These are phyloP conservation scores for Syrista parreyssii DNA, from an alignment of 2,888 invertebrate genomes.

Conservation along the genomic window DNA sequence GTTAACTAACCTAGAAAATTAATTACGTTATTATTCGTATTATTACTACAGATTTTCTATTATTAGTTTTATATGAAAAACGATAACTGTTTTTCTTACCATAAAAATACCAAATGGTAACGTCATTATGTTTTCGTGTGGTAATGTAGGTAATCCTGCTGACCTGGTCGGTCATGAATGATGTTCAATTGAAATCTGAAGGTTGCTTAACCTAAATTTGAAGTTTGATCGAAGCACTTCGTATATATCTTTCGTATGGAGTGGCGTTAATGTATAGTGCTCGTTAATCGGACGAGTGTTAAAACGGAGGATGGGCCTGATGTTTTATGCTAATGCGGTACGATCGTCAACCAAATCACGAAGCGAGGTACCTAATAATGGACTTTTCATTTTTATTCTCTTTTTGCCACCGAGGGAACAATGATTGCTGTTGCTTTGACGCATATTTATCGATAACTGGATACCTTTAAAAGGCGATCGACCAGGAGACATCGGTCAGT, in stretches of 20 bases:
- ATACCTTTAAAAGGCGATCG: slow-evolving; percentile 47
- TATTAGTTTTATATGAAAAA: background rate
- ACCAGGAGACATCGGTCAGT: slow-evolving; percentile 30
- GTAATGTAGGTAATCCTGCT: background rate
- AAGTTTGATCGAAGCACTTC: background rate
- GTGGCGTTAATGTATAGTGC: slow-evolving; percentile 30
- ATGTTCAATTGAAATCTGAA: background rate
- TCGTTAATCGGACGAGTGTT: slow-evolving; percentile 20
- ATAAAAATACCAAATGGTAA: background rate
- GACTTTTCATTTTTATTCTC: slow-evolving; percentile 32
- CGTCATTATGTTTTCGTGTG: background rate
- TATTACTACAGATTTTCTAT: background rate
- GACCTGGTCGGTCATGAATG: background rate
- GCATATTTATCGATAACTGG: slow-evolving; percentile 30
- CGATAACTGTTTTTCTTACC: background rate
- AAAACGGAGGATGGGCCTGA: slow-evolving; percentile 43
- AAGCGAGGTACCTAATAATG: slow-evolving; percentile 44
- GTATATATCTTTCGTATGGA: background rate
- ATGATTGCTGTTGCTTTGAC: slow-evolving; percentile 25
- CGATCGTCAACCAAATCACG: slow-evolving; percentile 53
- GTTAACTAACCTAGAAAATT: background rate
- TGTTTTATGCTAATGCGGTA: slow-evolving; percentile 57
- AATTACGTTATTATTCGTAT: background rate
- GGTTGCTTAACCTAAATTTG: background rate
- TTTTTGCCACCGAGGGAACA: slow-evolving; percentile 23